Percentiles rank a stretch among this genome's conserved stretches.
Evolutionary conservation across 2,797 vertebrate genomes (phyloP).

Genomic region (Hoplostethus atlanticus): DNA sequence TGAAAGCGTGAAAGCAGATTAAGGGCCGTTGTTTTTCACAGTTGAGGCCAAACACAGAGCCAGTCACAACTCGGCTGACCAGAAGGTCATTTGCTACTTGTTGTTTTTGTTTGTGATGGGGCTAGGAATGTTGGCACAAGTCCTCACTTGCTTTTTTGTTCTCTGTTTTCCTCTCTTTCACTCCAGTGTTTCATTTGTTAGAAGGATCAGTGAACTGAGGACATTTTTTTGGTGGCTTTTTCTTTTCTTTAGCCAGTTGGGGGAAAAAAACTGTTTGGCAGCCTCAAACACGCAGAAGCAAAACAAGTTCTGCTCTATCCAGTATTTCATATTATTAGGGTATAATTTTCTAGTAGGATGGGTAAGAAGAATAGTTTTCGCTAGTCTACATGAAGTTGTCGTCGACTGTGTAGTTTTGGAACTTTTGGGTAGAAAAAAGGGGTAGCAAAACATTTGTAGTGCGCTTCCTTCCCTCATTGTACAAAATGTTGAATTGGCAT

Average conservation of each 20-base stretch:
- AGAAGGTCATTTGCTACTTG: slow-evolving; percentile 77
- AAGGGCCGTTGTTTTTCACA: slow-evolving; percentile 83
- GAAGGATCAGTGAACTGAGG: slow-evolving; percentile 46
- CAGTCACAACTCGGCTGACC: slow-evolving; percentile 79
- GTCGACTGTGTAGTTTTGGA: background rate
- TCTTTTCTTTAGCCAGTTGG: slow-evolving; percentile 18
- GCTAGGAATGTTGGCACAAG: slow-evolving; percentile 78
- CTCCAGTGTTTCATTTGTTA: slow-evolving; percentile 65
- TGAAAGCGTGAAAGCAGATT: slow-evolving; percentile 85
- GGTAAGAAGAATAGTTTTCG: background rate
- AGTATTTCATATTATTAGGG: slow-evolving; percentile 12
- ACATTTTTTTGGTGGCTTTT: slow-evolving; percentile 6
- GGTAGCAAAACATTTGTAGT: too few relatives aligned
- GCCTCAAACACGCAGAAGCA: slow-evolving; percentile 14
- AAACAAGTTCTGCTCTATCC: background rate
- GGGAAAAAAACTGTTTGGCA: slow-evolving; percentile 39
- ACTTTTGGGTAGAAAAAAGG: background rate
- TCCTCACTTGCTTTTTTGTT: slow-evolving; percentile 58
- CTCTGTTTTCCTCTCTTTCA: slow-evolving; percentile 40
- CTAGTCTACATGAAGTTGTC: background rate
- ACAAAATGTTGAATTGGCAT: slow-evolving; percentile 1
- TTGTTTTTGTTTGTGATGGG: slow-evolving; percentile 79
- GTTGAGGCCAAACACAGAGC: slow-evolving; percentile 69
- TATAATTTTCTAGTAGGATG: slow-evolving; percentile 2
- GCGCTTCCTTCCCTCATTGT: background rate